Evolutionary conservation across 2,113 vertebrate species (phyloP), one percentile per base, ranked within the genome.

Genomic region (Cranoglanis bouderius): DNA sequence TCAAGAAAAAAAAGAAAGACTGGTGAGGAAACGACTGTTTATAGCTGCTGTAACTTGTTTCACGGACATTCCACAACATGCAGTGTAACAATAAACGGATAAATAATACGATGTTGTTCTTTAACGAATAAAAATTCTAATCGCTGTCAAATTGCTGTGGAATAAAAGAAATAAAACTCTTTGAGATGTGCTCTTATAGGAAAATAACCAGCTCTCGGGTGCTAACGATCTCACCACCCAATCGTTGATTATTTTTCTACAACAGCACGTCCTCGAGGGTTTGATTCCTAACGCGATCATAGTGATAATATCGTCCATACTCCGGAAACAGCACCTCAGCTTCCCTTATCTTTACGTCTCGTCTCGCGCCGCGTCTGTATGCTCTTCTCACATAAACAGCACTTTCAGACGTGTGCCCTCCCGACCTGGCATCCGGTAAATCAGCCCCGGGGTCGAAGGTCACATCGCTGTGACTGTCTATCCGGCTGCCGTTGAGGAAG

Each of bases 401-500:
- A 72, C 1, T 46, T 87, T 61, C 83, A 80, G 92, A 90, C 92
- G 26, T 85, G 90, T 92, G 90, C 87, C 90, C 91, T 91, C 7
- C 19, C 81, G 85, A 90, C 91, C 88, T 70, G 82, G 84, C 32
- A 12, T 16, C 72, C 65, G 75, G 88, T 95, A 92, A 93, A 95
- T 92, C 92, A 90, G 86, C 55, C 77, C 40, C 57, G 87, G 92
- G 93, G 89, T 77, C 85, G 55, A 55, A 90, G 93, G 93, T 94
- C 92, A 90, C 74, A 84, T 87, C 4, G 24, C 85, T 46, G n/a
- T 6, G 3, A 9, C 78, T 67, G 83, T 91, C 88, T 51, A 5
- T 75, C 65, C 49, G 77, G 59, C 75, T 32, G 61, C 32, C 18
- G 78, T 49, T 26, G n/a, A 63, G 57, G 57, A 81, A 78, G 80